Evolutionary conservation across 2,113 vertebrate genomes (phyloP).

Genomic region (Charadrius vociferus): DNA sequence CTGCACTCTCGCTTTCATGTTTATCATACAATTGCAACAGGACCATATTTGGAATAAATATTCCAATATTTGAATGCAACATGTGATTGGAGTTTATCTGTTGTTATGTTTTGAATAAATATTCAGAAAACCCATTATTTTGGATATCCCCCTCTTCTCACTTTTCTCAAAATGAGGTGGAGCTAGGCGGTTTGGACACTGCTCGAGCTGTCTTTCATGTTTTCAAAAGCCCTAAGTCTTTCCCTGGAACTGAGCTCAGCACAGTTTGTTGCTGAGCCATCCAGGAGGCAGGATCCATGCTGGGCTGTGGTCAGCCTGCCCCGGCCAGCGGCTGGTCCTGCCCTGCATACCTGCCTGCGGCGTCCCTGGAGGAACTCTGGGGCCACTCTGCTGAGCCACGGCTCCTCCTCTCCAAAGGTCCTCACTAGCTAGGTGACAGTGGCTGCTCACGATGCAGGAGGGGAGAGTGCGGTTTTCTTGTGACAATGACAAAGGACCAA

Average conservation of each 20-base stretch:
- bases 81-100: slow-evolving; percentile 67
- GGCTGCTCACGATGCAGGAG: fast-evolving
- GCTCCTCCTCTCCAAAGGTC: not conserved
- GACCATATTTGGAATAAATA: slow-evolving; percentile 77
- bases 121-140: slow-evolving; percentile 46
- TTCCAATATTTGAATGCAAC: slow-evolving; percentile 70
- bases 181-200: not conserved
- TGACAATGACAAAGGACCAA: not conserved
- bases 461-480: not conserved
- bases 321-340: not conserved
- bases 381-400: not conserved
- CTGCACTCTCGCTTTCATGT: slow-evolving; percentile 65
- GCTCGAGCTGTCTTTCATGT: not conserved
- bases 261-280: not conserved
- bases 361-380: fast-evolving
- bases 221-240: slow-evolving; percentile 11
- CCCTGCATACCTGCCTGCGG: fast-evolving
- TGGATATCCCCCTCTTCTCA: slow-evolving; percentile 41
- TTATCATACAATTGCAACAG: slow-evolving; percentile 71
- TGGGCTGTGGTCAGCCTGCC: fast-evolving
- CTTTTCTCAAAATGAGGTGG: slow-evolving; percentile 47
- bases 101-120: slow-evolving; percentile 67
- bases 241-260: not conserved
- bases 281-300: fast-evolving
- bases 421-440: fast-evolving